Conservation (phyloP, 2,797 vertebrate genomes). For the Onychomys leucogaster region DNA sequence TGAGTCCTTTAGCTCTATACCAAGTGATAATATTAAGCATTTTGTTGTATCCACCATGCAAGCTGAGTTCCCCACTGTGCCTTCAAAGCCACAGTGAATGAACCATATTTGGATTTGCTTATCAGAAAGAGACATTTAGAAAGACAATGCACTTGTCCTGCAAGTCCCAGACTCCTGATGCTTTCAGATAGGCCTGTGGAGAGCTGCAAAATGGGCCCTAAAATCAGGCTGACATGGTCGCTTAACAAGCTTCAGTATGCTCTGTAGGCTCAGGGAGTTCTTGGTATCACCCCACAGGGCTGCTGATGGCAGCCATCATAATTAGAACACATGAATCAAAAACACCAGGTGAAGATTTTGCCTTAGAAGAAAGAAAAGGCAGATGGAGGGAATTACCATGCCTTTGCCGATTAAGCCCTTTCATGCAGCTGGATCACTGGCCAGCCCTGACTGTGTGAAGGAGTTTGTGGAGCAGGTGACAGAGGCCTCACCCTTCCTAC, state of each 20-base stretch:
- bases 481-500: conserved; percentile 83
- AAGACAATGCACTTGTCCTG: conserved; percentile 90
- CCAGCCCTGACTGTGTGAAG: conserved; percentile 84
- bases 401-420: conserved; percentile 89
- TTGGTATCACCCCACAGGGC: conserved; percentile 90
- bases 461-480: conserved; percentile 80
- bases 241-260: conserved; percentile 90
- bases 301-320: conserved; percentile 90
- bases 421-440: conserved; percentile 88
- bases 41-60: conserved; percentile 89
- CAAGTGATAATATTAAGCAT: conserved; percentile 90
- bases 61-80: conserved; percentile 89
- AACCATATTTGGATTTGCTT: conserved; percentile 90
- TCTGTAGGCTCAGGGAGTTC: conserved; percentile 86
- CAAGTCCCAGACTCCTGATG: conserved; percentile 88
- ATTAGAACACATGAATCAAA: conserved; percentile 90
- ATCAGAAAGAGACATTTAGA: conserved; percentile 90
- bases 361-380: conserved; percentile 88
- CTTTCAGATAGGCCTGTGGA: conserved; percentile 89
- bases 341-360: conserved; percentile 91
- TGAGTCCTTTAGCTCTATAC: conserved; percentile 88
- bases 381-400: conserved; percentile 90
- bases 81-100: conserved; percentile 90
- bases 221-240: conserved; percentile 91
- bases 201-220: conserved; percentile 90